phyloP scores from a whole-genome alignment of 2,113 vertebrate species.

The Semicossyphus pulcher region DNA sequence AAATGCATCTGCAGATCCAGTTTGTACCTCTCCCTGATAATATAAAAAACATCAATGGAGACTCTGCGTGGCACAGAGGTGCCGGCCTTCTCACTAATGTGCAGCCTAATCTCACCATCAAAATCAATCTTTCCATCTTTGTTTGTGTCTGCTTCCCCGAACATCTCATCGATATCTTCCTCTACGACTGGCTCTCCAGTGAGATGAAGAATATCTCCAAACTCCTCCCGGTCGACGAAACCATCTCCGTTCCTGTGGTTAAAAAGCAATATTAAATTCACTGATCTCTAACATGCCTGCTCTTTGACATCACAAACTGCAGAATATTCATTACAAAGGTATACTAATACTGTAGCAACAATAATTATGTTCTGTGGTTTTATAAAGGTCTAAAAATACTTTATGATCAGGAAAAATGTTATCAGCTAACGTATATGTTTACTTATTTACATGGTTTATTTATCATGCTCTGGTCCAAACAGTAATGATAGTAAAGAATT shows the following conservation, averaged over 20 bases:
- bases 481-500: too few relatives aligned
- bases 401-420: too few relatives aligned
- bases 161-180: slow-evolving; percentile 86
- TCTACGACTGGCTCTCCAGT: slow-evolving; percentile 80
- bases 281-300: not conserved
- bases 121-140: slow-evolving; percentile 87
- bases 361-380: too few relatives aligned
- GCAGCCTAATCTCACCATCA: slow-evolving; percentile 78
- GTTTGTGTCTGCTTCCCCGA: slow-evolving; percentile 83
- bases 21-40: not conserved
- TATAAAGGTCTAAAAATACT: too few relatives aligned
- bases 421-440: too few relatives aligned
- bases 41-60: not conserved
- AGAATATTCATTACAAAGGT: too few relatives aligned
- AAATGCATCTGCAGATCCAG: not conserved
- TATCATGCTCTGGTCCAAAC: too few relatives aligned
- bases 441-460: too few relatives aligned
- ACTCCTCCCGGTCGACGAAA: slow-evolving; percentile 85
- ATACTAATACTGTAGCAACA: too few relatives aligned
- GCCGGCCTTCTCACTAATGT: too few relatives aligned
- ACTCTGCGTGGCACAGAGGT: not conserved
- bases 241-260: slow-evolving; percentile 82
- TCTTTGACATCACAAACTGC: not conserved
- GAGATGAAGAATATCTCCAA: slow-evolving; percentile 78
- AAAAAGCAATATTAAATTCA: not conserved